A percentile compares a stretch with the other conserved stretches of the same genome.
Conservation (phyloP, 2,888 invertebrate species). For the Macrosoma leucophasiata region DNA sequence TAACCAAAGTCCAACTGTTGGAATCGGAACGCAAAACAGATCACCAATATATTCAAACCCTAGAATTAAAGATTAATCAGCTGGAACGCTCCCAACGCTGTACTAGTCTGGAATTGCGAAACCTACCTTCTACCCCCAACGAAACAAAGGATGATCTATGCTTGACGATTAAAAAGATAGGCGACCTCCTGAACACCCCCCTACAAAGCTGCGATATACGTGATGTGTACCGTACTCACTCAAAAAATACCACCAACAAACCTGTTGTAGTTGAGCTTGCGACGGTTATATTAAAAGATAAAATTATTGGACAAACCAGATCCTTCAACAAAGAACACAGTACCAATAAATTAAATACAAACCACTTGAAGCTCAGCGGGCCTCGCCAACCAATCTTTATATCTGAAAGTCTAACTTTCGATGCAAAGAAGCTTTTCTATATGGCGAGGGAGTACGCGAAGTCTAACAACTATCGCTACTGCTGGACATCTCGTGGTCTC, state of each 20-base stretch:
- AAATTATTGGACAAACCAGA: conserved; percentile 5
- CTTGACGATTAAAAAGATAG: conserved; percentile 4
- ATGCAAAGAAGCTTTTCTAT: conserved; percentile 9
- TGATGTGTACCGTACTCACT: conserved; percentile 11
- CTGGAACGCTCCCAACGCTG: conserved; percentile 4
- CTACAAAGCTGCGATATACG: conserved; percentile 6
- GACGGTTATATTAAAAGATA: conserved; percentile 5
- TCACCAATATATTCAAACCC: conserved; percentile 4
- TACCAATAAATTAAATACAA: conserved; percentile 6
- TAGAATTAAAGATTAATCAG: conserved; percentile 3
- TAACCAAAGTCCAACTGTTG: conserved; percentile 4
- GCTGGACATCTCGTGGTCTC: conserved; percentile 11
- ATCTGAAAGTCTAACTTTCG: conserved; percentile 7
- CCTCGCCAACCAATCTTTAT: conserved; percentile 7
- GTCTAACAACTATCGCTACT: conserved; percentile 5
- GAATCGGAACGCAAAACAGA: conserved; percentile 5
- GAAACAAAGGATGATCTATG: conserved; percentile 7
- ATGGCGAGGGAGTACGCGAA: conserved; percentile 8
- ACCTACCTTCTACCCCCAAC: conserved; percentile 1
- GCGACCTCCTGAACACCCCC: background rate
- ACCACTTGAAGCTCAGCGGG: conserved; percentile 6
- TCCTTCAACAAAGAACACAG: conserved; percentile 5
- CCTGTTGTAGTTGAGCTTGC: conserved; percentile 8
- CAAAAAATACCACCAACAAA: conserved; percentile 8
- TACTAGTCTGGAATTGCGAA: conserved; percentile 8